These are phyloP conservation scores for Saguinus imperator DNA, from an alignment of 2,113 vertebrate genomes.

Conservation along the genomic window DNA sequence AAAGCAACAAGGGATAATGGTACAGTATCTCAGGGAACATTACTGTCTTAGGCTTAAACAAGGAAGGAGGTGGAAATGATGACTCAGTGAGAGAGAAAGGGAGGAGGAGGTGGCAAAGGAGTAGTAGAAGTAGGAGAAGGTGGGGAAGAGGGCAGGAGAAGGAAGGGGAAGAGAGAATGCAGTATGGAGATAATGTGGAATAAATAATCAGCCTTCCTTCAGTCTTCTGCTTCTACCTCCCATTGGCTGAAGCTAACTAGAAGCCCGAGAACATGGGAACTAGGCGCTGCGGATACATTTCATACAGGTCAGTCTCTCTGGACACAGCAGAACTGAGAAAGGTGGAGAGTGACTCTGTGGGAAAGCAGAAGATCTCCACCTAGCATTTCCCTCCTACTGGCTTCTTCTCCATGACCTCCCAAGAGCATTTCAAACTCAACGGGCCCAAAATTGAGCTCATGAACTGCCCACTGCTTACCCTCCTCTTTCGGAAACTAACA, in stretches of 20 bases:
- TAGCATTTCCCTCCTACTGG: neutral
- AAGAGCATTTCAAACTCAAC: neutral
- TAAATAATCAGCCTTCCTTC: neutral
- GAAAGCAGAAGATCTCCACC: neutral
- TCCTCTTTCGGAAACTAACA: neutral
- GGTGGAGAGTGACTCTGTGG: neutral
- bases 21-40: neutral
- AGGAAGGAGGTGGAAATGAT: neutral
- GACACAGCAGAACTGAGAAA: neutral
- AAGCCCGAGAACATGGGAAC: neutral
- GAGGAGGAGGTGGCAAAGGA: neutral
- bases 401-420: neutral
- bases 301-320: neutral
- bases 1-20: neutral
- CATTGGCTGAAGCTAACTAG: neutral
- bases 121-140: neutral
- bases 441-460: neutral
- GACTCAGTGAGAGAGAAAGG: neutral
- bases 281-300: neutral
- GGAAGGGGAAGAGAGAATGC: neutral
- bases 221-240: neutral
- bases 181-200: neutral
- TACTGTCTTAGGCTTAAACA: neutral
- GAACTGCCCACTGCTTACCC: neutral
- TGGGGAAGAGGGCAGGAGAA: slow-evolving; percentile 23